phyloP scores from a whole-genome alignment of 2,113 vertebrate species.

The Neodon shergylaensis region DNA sequence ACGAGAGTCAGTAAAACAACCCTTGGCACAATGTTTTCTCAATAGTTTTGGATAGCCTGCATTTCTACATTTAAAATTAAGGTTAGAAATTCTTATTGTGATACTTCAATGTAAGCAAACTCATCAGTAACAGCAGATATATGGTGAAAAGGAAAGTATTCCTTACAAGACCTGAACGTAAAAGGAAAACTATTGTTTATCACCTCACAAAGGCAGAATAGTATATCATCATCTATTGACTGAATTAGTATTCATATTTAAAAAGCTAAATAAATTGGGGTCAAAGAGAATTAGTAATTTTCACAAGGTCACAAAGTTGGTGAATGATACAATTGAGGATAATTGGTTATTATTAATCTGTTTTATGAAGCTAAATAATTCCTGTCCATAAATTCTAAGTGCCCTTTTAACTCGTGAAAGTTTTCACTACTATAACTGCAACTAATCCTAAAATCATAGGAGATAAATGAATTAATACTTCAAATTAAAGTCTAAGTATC shows the following conservation, averaged over 20 bases:
- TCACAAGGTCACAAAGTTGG: not conserved
- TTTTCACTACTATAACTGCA: conserved; percentile 14
- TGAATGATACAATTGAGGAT: not conserved
- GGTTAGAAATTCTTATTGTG: not conserved
- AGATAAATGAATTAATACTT: conserved; percentile 46
- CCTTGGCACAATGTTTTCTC: not conserved
- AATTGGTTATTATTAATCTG: not conserved
- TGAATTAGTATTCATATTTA: conserved; percentile 29
- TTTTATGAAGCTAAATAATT: not conserved
- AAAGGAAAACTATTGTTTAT: not conserved
- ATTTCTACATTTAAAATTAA: conserved; percentile 39
- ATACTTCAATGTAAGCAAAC: conserved; percentile 27
- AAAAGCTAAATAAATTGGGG: conserved; percentile 16
- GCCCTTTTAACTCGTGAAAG: conserved; percentile 16
- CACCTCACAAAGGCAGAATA: conserved; percentile 1
- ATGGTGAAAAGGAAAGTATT: conserved; percentile 16
- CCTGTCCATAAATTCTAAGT: not conserved
- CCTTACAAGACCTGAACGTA: not conserved
- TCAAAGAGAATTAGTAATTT: conserved; percentile 20
- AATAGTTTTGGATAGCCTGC: conserved; percentile 3
- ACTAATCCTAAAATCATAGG: conserved; percentile 6
- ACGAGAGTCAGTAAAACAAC: not conserved
- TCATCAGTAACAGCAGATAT: not conserved
- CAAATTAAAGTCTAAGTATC: conserved; percentile 33
- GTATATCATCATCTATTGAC: not conserved